Base-by-base conservation (phyloP, 2,797 vertebrate species). In the Cyclura pinguis region DNA sequence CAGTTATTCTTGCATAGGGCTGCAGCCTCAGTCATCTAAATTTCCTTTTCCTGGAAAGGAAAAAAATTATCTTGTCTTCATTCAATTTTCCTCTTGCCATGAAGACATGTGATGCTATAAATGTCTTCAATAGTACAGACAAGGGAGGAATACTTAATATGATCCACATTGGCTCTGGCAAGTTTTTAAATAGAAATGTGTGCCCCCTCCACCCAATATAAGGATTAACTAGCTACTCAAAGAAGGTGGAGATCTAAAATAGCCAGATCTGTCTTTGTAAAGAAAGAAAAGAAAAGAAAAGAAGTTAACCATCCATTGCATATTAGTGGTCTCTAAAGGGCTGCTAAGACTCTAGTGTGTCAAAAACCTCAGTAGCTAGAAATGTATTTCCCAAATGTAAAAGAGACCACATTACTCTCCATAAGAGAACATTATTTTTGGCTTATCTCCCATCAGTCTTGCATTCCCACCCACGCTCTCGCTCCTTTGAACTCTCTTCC, bases 41-140 rank as follows among this genome's bases (percentile, higher is more conserved):
- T 50, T 47, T 0, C 24, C 18, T 73, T 22, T 82, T 72, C 85
- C 81, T n/a, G 10, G 22, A 52, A 1, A 12, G 6, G 18, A 1
- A 7, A 9, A 16, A 8, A 4, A 87, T 32, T 32, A 81, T 86
- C 52, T n/a, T 87, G 6, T 76, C 78, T 87, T 93, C 90, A 94
- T 93, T 94, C 91, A 92, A 92, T 92, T 91, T 95, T 91, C 74
- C 83, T 88, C 90, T 90, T 80, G 85, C 80, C 20, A 78, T 90
- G 59, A 92, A 92, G 90, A 86, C 81, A 88, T 80, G 55, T 52
- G 57, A 27, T 87, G 62, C 92, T 94, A 93, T 90, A 95, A 91
- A 93, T 89, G 93, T 42, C 87, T 72, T 90, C 74, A 80, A 80
- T 73, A 88, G 55, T 80, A 64, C 80, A 85, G 85, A 88, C 85